These are phyloP conservation scores for Paramuricea clavata DNA, from an alignment of 92 coral and sea anemone genomes.

Conservation along the genomic window DNA sequence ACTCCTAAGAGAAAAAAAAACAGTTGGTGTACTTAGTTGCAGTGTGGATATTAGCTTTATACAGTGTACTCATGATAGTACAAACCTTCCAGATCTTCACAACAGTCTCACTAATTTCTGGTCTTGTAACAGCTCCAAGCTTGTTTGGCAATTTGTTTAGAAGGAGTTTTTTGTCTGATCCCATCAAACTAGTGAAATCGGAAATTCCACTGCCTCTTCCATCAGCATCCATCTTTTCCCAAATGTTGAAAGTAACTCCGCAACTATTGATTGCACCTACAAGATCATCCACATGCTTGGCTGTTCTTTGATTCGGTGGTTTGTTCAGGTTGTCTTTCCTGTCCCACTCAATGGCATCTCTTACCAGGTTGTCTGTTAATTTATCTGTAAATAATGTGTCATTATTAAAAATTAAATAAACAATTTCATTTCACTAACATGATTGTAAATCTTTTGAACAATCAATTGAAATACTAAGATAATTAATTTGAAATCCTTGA, in stretches of 20 bases:
- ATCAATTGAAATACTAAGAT: too few species aligned
- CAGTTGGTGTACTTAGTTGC: neutral
- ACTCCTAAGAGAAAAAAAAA: neutral
- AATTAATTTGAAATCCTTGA: too few species aligned
- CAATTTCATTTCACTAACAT: too few species aligned
- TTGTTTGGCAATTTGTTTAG: neutral
- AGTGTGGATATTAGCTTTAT: neutral
- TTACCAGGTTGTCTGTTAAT: neutral
- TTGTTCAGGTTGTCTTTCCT: neutral
- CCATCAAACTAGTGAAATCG: too few species aligned
- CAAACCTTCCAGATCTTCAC: constrained; percentile 10
- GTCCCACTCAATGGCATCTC: constrained; percentile 2
- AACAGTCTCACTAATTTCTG: neutral
- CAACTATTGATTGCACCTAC: neutral
- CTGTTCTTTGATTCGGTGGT: neutral
- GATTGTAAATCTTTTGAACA: too few species aligned
- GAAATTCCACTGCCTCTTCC: neutral
- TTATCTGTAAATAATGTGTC: too few species aligned
- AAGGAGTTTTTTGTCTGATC: neutral
- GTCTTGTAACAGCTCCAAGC: neutral
- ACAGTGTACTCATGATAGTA: neutral
- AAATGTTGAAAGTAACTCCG: too few species aligned
- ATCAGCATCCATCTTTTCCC: constrained; percentile 2
- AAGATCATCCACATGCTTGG: neutral
- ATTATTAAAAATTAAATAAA: too few species aligned